phyloP scores from a whole-genome alignment of 2,888 invertebrate genomes.

The Lapara coniferarum region DNA sequence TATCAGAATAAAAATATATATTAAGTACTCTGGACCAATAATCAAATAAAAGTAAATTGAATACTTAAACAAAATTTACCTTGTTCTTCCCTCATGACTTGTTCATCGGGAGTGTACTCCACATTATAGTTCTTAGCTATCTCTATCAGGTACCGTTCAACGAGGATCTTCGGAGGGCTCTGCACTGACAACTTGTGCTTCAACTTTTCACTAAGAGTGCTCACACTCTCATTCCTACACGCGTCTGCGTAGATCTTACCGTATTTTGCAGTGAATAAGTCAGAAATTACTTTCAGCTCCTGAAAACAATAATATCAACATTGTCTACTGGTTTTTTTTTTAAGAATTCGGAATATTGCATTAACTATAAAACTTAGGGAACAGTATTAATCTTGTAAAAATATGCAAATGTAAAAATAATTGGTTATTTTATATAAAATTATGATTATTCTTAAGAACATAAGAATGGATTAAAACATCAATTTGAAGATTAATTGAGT shows the following conservation, averaged over 20 bases:
- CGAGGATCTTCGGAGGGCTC: conserved; percentile 96
- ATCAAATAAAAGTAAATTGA: conserved; percentile 15
- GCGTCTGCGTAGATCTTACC: conserved; percentile 96
- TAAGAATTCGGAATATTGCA: no score
- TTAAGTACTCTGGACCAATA: no score
- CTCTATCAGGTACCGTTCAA: conserved; percentile 97
- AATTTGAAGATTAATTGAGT: no score
- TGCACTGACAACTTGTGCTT: conserved; percentile 97
- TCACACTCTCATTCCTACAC: conserved; percentile 91
- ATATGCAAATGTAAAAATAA: no score
- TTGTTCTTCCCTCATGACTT: conserved; percentile 91
- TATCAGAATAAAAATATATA: no score
- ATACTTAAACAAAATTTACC: conserved; percentile 53
- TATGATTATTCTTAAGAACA: no score
- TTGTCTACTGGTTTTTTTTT: no score
- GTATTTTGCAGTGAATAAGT: conserved; percentile 95
- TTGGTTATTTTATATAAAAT: no score
- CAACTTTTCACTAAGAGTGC: conserved; percentile 94
- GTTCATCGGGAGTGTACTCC: conserved; percentile 97
- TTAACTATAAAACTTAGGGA: no score
- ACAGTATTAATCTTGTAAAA: no score
- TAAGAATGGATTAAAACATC: no score
- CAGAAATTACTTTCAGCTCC: conserved; percentile 91
- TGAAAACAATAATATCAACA: conserved; percentile 45
- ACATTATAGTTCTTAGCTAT: conserved; percentile 98